Evolutionary conservation across 2,113 vertebrate species (phyloP), one percentile per base, ranked within the genome.

Genomic region (Pseudopipra pipra): DNA sequence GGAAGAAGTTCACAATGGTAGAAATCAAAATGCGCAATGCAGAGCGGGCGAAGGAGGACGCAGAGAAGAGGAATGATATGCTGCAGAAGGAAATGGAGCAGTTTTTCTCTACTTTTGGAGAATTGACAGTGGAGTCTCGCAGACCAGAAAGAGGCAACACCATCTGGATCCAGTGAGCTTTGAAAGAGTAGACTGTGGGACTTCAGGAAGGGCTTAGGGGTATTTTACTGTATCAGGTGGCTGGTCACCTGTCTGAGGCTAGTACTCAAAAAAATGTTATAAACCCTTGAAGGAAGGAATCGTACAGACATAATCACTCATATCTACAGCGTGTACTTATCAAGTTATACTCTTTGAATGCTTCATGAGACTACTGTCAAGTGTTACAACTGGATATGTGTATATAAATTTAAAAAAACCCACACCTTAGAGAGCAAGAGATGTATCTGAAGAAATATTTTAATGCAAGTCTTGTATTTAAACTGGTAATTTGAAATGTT

Each of bases 1-100:
- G 98, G 93, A 99, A 99, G 97, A 99, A 99, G 96, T 99, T 99
- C 97, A 99, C 99, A 3, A 99, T 99, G 99, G 99, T 99, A n/a
- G 99, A 99, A 97, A 99, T 99, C 85, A 99, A 99, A 97, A 99
- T 99, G 97, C 98, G 99, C 22, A 99, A 99, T 2, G 99, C 99
- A 0, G 99, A 99, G 95, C 97, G 99, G 3, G 99, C 99, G 9
- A 99, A 99, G 90, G 99, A 99, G 7, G 99, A 99, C 9, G 99
- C 99, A 0, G 99, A 99, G 97, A 99, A 99, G 78, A 98, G 99
- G 73, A 99, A 99, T 5, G 98, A 99, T 94, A 99, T 99, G 98
- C 97, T 99, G 55, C 99, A 99, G 98, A 99, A 99, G 74, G 99
- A 99, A 96, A 99, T 99, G 99, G 99, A 99, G 97, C 99, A 99